Evolutionary conservation across 2,113 vertebrate species (phyloP).

Genomic region (Felis chaus): DNA sequence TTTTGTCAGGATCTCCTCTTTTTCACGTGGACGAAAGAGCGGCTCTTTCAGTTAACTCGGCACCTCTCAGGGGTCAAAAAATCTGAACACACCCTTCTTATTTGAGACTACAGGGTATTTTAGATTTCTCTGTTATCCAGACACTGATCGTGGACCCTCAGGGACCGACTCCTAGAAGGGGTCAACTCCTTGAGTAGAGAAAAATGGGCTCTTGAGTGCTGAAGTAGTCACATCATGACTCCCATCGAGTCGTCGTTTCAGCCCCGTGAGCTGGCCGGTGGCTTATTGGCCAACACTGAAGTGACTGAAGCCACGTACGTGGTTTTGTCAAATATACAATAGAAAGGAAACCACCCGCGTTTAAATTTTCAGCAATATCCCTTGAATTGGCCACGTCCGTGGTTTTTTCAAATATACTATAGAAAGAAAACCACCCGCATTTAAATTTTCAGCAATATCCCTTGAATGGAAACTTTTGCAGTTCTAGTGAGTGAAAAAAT

Average conservation of each 20-base stretch:
- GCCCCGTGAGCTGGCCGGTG: accelerated
- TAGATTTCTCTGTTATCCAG: not conserved
- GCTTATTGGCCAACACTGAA: not conserved
- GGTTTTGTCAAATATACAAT: not conserved
- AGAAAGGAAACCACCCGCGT: not conserved
- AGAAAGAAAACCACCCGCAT: not conserved
- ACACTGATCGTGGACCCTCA: not conserved
- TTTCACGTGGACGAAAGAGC: not conserved
- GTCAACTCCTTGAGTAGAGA: not conserved
- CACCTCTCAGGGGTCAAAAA: not conserved
- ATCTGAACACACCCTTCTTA: no score
- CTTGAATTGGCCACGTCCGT: no score
- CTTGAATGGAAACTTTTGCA: not conserved
- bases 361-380: not conserved
- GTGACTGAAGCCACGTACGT: not conserved
- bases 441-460: not conserved
- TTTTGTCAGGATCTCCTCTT: not conserved
- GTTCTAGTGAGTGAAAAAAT: not conserved
- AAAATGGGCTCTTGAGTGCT: accelerated
- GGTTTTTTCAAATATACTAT: not conserved
- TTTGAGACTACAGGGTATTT: not conserved
- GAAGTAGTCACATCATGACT: accelerated
- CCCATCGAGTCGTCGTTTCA: accelerated
- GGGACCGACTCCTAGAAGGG: not conserved
- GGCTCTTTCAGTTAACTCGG: not conserved